phyloP scores from a whole-genome alignment of 2,888 invertebrate genomes.

The Tetanocera ferruginea region DNA sequence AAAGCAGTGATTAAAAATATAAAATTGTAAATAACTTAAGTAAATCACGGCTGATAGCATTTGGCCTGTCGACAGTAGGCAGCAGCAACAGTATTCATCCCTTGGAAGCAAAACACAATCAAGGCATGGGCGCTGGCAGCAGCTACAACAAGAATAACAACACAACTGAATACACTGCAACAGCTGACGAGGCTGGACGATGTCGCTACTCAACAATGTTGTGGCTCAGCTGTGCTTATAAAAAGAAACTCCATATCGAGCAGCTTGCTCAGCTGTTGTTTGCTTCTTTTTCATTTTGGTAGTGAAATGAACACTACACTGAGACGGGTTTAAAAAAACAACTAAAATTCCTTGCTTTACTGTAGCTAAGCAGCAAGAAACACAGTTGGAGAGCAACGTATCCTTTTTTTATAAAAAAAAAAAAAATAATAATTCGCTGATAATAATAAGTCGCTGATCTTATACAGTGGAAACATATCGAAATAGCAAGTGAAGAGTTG shows the following conservation, averaged over 20 bases:
- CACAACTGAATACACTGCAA: too few relatives aligned
- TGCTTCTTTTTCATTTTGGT: not conserved
- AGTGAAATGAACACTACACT: not conserved
- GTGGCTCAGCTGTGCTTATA: too few relatives aligned
- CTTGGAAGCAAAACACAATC: not conserved
- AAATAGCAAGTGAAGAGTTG: too few relatives aligned
- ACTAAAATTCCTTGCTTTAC: too few relatives aligned
- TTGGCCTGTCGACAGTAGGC: not conserved
- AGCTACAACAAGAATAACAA: too few relatives aligned
- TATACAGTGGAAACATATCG: too few relatives aligned
- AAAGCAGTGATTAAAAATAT: slow-evolving; percentile 1
- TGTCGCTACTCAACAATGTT: too few relatives aligned
- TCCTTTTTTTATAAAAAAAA: slow-evolving; percentile 1
- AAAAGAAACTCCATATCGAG: not conserved
- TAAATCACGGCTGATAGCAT: slow-evolving; percentile 16
- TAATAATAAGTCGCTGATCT: slow-evolving; percentile 24
- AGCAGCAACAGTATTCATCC: not conserved
- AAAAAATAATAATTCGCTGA: not conserved
- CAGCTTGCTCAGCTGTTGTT: not conserved
- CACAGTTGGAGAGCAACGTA: not conserved
- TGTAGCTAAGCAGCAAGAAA: not conserved
- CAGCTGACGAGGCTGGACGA: too few relatives aligned
- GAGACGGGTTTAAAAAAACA: not conserved
- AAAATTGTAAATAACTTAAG: not conserved
- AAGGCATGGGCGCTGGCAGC: too few relatives aligned